Conservation (phyloP, 2,888 invertebrate genomes). For the Pelosia muscerda region DNA sequence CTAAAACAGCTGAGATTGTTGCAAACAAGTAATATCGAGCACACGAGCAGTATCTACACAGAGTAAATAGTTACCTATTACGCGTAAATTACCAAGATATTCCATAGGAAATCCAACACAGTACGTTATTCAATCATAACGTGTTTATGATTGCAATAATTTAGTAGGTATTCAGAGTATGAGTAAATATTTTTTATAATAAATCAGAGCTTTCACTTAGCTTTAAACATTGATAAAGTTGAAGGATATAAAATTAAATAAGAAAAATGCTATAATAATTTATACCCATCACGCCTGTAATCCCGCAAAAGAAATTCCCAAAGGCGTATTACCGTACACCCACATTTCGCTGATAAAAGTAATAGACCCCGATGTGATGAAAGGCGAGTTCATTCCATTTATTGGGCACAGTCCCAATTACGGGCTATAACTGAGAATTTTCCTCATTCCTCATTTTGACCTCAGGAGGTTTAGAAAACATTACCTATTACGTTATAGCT, state of each 20-base stretch:
- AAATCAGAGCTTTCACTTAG: background rate
- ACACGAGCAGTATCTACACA: background rate
- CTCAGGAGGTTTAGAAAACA: conserved; percentile 16
- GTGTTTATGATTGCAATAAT: conserved; percentile 1
- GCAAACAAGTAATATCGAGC: background rate
- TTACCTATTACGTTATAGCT: conserved; percentile 17
- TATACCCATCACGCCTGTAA: conserved; percentile 16
- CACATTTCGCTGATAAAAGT: conserved; percentile 25
- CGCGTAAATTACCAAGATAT: background rate
- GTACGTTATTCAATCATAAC: background rate
- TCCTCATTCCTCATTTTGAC: conserved; percentile 23
- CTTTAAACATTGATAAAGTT: background rate
- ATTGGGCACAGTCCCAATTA: conserved; percentile 29
- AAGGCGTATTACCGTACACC: conserved; percentile 15
- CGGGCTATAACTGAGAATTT: conserved; percentile 21
- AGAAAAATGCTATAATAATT: conserved; percentile 17
- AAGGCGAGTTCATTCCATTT: conserved; percentile 26
- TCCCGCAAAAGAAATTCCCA: conserved; percentile 18
- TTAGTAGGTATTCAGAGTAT: background rate
- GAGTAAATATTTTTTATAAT: background rate
- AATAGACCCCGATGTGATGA: conserved; percentile 24
- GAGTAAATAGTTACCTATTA: background rate
- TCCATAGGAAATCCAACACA: background rate
- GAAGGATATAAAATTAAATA: background rate
- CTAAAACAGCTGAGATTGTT: background rate